Base-by-base conservation (phyloP, 1,140 invertebrate genomes). In the Tetraneura akinire region DNA sequence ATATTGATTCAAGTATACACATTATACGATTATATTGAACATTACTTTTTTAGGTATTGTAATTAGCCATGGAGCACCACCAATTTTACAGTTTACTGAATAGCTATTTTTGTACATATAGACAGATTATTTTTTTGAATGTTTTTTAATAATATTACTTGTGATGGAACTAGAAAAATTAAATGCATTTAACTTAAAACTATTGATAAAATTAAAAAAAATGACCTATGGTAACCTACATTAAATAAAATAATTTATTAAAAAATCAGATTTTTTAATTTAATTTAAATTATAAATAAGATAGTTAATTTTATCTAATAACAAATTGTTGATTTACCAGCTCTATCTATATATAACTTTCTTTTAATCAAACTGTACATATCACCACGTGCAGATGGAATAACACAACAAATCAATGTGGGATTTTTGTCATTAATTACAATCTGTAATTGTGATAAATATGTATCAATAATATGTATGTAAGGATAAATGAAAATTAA, bases 81-180 rank as follows among this genome's bases (percentile, higher is more conserved):
- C 95, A 2, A 96, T 85, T 87, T 98, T 98, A 81, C 93, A 94
- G 84, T 94, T 95, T 81, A 90, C 84, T 94, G 92, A 68, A 94
- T 92, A 0, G 89, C 91, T 14, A 97, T 83, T 81, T 98, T 98
- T 0, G 94, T 96, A 0, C 92, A 92, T 51, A 97, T 91, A 4
- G 91, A 92, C 88, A 92, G 89, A 0, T 87, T 84, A 4, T 81
- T 80, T 53, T 87, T 89, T 8, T 85, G 85, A 57, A 93, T 87
- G 71, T 86, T 89, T 32, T 87, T 89, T 0, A 84, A 83, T 0
- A 91, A 85, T 1, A 96, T 87, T 18, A 96, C 91, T 87, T 97
- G 95, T 0, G 90, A 90, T 0, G 92, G 90, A 0, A 92, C 81
- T 81, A 26, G 23, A 51, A 68, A 68, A 2, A 18, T 29, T 11